Percentiles rank a stretch among this genome's conserved stretches.
These are phyloP conservation scores for Characodon lateralis DNA, from an alignment of 2,797 vertebrate species.

Conservation along the genomic window DNA sequence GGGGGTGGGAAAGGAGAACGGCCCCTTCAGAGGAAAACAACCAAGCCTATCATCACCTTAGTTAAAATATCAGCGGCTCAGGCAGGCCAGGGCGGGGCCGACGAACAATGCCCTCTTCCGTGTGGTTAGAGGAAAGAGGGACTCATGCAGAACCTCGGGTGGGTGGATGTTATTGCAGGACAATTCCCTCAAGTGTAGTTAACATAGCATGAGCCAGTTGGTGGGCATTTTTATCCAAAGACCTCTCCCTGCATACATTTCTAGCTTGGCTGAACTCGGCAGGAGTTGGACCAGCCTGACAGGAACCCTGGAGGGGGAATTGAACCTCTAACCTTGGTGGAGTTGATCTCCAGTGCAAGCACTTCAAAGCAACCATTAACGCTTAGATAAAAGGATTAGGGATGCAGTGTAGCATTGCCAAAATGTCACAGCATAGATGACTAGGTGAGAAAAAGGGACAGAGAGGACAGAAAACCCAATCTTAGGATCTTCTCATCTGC, in stretches of 20 bases:
- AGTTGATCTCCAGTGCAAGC: background rate
- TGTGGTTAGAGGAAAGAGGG: constrained; percentile 51
- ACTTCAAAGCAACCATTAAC: constrained; percentile 11
- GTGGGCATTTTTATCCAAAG: constrained; percentile 65
- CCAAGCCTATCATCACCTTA: constrained; percentile 70
- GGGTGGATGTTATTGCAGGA: constrained; percentile 62
- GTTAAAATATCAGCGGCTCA: constrained; percentile 71
- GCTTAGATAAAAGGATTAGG: background rate
- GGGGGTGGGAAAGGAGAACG: constrained; percentile 18
- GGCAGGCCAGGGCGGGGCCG: constrained; percentile 34
- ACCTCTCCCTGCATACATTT: constrained; percentile 50
- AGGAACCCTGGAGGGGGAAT: constrained; percentile 23
- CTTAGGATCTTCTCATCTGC: constrained; percentile 71
- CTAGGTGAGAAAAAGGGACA: background rate
- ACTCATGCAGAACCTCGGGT: constrained; percentile 60
- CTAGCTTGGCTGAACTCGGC: constrained; percentile 47
- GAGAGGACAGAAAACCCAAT: constrained; percentile 39
- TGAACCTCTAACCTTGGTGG: constrained; percentile 42
- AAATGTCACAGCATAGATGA: constrained; percentile 6
- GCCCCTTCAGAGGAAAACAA: constrained; percentile 57
- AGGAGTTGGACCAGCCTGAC: constrained; percentile 38
- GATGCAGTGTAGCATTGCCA: background rate
- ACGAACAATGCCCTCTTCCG: constrained; percentile 58
- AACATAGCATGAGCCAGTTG: constrained; percentile 57
- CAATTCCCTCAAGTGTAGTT: constrained; percentile 67